Evolutionary conservation across 2,888 invertebrate species (phyloP), one percentile per base, ranked within the genome.

Genomic region (Ochropleura leucogaster): DNA sequence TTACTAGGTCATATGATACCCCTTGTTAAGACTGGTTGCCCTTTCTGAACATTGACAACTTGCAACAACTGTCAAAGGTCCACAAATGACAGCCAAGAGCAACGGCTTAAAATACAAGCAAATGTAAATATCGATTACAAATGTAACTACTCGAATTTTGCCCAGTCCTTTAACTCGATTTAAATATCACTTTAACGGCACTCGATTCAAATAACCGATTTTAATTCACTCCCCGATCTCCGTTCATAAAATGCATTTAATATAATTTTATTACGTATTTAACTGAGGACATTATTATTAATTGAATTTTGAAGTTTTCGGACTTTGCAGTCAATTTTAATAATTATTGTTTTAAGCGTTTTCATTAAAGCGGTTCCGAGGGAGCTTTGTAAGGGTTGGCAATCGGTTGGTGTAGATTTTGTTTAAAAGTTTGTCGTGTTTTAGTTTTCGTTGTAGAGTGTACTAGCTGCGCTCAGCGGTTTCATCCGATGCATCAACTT

Each of bases 231-330:
- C 66, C 20, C 44, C 62, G 69, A 63, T 62, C 30, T 73, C 18
- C 57, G 69, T 69, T 66, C 80, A 42, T 77, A 69, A 75, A 86
- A 82, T 87, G 86, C 86, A 86, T 85, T 85, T 75, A 77, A 86
- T 74, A 80, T 85, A 82, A 86, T 84, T 82, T 77, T 0, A 87
- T 86, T 79, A 85, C 47, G 57, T 71, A 63, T 65, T 74, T 79
- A 79, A 85, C 69, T 73, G 72, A 4, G 9, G 20, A 47, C 66
- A 68, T 86, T 78, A 87, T 77, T 82, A 68, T 64, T 64, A 72
- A 79, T 77, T 62, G 72, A 78, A 73, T 78, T 77, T 67, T 74
- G 65, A 44, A 65, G 66, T 77, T 77, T 72, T 49, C 65, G 64
- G 76, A 80, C 67, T 71, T 83, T 53, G 20, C 66, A 66, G 66